These are phyloP conservation scores for Ptychobarbus kaznakovi DNA, from an alignment of 2,797 vertebrate species.

Conservation along the genomic window DNA sequence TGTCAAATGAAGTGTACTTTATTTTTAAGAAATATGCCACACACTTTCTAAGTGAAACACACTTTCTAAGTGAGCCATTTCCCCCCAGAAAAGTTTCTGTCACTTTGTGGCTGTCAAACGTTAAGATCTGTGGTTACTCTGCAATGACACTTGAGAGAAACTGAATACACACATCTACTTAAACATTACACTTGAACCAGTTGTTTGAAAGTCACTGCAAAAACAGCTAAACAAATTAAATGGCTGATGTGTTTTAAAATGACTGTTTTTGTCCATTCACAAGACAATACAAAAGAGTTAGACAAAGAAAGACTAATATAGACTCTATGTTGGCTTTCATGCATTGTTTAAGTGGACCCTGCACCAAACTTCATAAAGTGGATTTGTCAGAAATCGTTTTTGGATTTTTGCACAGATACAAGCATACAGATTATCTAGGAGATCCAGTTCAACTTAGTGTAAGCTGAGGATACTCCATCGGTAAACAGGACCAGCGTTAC, in stretches of 20 bases:
- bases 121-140: not conserved
- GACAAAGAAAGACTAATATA: not conserved
- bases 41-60: not conserved
- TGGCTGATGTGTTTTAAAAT: not conserved
- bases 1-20: not conserved
- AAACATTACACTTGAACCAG: not conserved
- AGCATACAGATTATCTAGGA: not conserved
- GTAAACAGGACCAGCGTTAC: not conserved
- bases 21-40: not conserved
- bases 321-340: not conserved
- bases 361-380: not conserved
- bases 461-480: constrained; percentile 6
- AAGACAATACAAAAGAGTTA: not conserved
- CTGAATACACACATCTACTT: not conserved
- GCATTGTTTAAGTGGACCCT: not conserved
- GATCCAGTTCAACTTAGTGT: not conserved
- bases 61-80: not conserved
- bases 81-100: not conserved
- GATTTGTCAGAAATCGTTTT: not conserved
- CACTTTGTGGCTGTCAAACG: not conserved
- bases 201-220: not conserved
- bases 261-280: not conserved
- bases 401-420: not conserved
- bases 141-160: not conserved
- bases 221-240: not conserved